phyloP scores from a whole-genome alignment of 2,888 invertebrate genomes.

The Crocallis elinguaria region DNA sequence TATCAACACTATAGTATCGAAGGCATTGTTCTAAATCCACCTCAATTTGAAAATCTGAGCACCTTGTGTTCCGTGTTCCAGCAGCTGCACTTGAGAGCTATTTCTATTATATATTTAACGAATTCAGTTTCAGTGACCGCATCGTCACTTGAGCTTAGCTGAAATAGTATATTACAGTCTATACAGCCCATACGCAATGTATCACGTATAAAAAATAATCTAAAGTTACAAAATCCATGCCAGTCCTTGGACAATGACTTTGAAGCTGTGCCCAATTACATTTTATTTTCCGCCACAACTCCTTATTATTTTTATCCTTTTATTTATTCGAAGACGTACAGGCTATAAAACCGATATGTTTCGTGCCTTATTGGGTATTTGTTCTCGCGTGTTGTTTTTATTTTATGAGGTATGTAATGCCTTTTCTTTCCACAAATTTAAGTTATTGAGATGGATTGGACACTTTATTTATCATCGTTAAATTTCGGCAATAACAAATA shows the following conservation, averaged over 20 bases:
- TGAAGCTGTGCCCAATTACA: slow-evolving; percentile 64
- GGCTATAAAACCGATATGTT: slow-evolving; percentile 76
- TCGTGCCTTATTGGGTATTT: slow-evolving; percentile 75
- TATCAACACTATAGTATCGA: too few relatives aligned
- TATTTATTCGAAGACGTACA: slow-evolving; percentile 76
- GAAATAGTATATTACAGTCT: too few relatives aligned
- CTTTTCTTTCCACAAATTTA: neutral
- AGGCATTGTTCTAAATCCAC: too few relatives aligned
- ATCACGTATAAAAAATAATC: too few relatives aligned
- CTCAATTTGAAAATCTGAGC: too few relatives aligned
- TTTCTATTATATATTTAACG: too few relatives aligned
- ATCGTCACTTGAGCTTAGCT: too few relatives aligned
- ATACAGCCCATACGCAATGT: too few relatives aligned
- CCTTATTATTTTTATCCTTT: slow-evolving; percentile 80
- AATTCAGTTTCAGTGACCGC: too few relatives aligned
- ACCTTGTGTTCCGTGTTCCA: too few relatives aligned
- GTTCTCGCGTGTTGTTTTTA: slow-evolving; percentile 61
- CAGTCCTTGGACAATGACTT: slow-evolving; percentile 65
- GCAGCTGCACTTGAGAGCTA: too few relatives aligned
- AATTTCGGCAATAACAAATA: too few relatives aligned
- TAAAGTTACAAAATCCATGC: slow-evolving; percentile 54
- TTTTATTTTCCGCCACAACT: slow-evolving; percentile 73
- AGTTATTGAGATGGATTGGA: neutral
- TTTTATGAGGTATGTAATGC: slow-evolving; percentile 21
- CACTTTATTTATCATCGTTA: neutral